phyloP scores from a whole-genome alignment of 2,113 vertebrate genomes.

The Dipodomys stephensi region DNA sequence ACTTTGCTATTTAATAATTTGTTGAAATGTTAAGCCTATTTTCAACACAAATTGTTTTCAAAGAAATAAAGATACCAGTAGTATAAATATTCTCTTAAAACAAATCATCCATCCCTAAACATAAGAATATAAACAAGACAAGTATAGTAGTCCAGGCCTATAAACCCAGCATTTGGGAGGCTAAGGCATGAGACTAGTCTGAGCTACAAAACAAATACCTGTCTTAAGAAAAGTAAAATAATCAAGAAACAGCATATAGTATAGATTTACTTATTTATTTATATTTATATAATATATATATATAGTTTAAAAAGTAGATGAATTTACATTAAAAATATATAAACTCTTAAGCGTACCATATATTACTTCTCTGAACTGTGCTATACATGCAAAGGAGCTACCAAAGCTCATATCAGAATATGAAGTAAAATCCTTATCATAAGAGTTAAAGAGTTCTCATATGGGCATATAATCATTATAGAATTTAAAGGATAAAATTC shows the following conservation, averaged over 20 bases:
- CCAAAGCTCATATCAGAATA: constrained; percentile 20
- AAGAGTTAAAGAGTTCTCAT: not conserved
- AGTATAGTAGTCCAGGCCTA: not conserved
- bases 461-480: not conserved
- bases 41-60: not conserved
- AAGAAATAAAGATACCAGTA: constrained; percentile 38
- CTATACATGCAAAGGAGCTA: constrained; percentile 17
- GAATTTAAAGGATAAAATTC: constrained; percentile 10
- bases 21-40: not conserved
- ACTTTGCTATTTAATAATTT: constrained; percentile 35
- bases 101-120: not conserved
- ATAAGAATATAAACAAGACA: not conserved
- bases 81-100: constrained; percentile 43
- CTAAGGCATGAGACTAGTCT: not conserved
- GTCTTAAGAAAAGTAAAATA: no score
- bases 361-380: not conserved
- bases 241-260: no score
- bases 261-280: no score
- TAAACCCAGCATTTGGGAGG: not conserved
- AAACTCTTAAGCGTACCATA: not conserved
- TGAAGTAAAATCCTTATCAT: constrained; percentile 10
- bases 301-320: no score
- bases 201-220: not conserved
- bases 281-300: no score
- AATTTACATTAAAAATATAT: no score